Percentiles rank a stretch among this genome's conserved stretches.
Conservation (phyloP, 2,113 vertebrate species). For the Macquaria ambigua region DNA sequence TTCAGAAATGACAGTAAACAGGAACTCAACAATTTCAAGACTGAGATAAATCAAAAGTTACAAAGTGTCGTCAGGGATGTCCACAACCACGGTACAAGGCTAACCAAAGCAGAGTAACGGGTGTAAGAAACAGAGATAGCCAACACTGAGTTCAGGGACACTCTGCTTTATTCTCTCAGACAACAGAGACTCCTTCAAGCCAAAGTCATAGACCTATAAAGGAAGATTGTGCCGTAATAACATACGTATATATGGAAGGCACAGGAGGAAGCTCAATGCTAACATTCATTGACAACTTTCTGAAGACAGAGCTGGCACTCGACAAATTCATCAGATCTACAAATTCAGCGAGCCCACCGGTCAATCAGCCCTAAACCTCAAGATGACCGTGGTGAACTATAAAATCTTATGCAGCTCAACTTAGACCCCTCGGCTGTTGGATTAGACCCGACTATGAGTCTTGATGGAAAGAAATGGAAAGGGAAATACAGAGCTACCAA, state of each 20-base stretch:
- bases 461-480: too few species aligned
- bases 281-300: neutral
- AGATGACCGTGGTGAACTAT: neutral
- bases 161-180: neutral
- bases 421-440: too few species aligned
- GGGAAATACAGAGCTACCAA: too few species aligned
- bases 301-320: neutral
- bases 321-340: neutral
- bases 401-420: too few species aligned
- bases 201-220: neutral
- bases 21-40: neutral
- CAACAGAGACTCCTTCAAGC: neutral
- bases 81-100: neutral
- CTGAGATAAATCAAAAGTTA: neutral
- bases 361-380: neutral
- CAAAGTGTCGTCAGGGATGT: neutral
- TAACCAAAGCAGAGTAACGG: neutral
- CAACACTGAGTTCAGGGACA: neutral
- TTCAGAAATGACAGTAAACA: neutral
- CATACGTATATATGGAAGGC: neutral
- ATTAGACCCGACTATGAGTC: too few species aligned
- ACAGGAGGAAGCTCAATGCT: neutral
- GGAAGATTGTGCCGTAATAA: neutral
- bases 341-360: neutral
- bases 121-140: neutral